Conservation (phyloP, 2,797 vertebrate genomes). For the Mormyrus proboscirostris region DNA sequence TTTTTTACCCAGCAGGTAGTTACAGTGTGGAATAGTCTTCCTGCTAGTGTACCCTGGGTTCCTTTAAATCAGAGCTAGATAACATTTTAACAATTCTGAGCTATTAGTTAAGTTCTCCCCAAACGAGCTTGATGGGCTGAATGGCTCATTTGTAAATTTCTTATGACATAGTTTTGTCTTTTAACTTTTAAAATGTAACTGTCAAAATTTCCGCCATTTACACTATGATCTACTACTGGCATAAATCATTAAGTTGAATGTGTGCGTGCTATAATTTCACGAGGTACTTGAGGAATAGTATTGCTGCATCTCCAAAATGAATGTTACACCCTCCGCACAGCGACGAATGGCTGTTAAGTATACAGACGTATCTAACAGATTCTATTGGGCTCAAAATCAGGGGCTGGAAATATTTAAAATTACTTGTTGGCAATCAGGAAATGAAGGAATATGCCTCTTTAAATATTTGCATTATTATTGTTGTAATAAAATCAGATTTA, state of each 20-base stretch:
- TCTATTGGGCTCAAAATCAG: background rate
- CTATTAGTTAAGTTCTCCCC: too few species aligned
- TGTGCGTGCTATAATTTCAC: background rate
- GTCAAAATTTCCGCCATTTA: background rate
- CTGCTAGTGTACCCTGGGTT: too few species aligned
- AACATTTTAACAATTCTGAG: too few species aligned
- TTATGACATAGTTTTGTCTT: background rate
- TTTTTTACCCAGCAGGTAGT: too few species aligned
- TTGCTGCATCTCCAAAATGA: background rate
- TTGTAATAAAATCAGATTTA: constrained; percentile 2
- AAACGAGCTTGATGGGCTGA: background rate
- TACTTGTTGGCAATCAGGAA: constrained; percentile 7
- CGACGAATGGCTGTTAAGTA: background rate
- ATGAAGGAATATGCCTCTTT: constrained; percentile 1
- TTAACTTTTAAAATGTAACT: background rate
- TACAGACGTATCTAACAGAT: background rate
- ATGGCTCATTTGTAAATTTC: background rate
- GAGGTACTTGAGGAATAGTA: background rate
- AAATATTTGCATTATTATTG: constrained; percentile 9
- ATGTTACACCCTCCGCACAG: background rate
- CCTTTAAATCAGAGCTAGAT: too few species aligned
- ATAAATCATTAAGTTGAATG: background rate
- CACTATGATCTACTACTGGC: background rate
- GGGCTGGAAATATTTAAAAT: background rate
- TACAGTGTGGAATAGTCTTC: too few species aligned